Percentiles rank a stretch among this genome's conserved stretches.
phyloP scores from a whole-genome alignment of 2,888 invertebrate genomes.

The Branchipolynoe longqiensis region DNA sequence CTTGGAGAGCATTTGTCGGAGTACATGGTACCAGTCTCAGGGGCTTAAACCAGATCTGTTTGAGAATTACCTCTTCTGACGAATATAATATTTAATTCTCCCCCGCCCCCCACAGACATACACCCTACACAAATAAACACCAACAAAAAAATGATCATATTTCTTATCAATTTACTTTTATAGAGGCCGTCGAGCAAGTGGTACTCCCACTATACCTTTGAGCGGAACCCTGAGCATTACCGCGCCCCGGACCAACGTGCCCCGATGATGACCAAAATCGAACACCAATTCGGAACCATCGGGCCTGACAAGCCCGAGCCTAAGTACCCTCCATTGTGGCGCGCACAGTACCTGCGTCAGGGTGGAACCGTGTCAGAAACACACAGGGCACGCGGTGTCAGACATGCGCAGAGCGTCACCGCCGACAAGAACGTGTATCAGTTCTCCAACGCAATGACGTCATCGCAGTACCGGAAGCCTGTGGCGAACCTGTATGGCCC shows the following conservation, averaged over 20 bases:
- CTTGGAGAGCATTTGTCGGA: too few species aligned
- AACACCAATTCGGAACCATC: constrained; percentile 62
- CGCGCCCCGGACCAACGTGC: constrained; percentile 62
- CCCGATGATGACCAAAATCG: constrained; percentile 65
- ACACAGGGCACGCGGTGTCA: constrained; percentile 76
- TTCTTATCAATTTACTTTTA: background rate
- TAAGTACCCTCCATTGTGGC: constrained; percentile 64
- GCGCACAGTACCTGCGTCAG: constrained; percentile 65
- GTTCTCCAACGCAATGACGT: constrained; percentile 80
- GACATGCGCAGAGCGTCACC: constrained; percentile 70
- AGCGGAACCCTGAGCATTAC: constrained; percentile 66
- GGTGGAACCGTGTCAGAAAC: constrained; percentile 76
- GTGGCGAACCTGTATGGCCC: constrained; percentile 81
- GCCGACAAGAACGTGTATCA: constrained; percentile 78
- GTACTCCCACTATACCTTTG: constrained; percentile 65
- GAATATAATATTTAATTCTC: background rate
- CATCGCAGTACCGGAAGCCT: constrained; percentile 77
- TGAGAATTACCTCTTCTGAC: too few species aligned
- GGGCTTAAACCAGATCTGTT: too few species aligned
- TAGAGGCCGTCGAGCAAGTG: constrained; percentile 66
- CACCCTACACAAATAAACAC: background rate
- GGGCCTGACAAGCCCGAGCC: constrained; percentile 57
- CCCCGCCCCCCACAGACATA: background rate
- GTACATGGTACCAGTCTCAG: too few species aligned
- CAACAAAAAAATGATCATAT: background rate